Evolutionary conservation across 2,888 invertebrate genomes (phyloP), one percentile per base, ranked within the genome.

Genomic region (Cheilosia variabilis): DNA sequence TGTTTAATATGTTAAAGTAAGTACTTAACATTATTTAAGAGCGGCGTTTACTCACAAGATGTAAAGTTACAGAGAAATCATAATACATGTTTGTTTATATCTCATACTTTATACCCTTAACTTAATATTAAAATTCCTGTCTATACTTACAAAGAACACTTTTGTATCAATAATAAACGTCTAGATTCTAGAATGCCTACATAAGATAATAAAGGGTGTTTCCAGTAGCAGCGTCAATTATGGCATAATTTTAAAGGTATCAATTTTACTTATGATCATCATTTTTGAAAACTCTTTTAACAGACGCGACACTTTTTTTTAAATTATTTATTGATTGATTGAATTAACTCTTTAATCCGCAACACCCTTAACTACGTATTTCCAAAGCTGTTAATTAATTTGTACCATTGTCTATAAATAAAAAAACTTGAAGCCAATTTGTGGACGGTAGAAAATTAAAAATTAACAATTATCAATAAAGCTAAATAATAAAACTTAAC

Each of bases 371-470:
- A 4, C 0, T 4, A 4, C 4, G 47, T 43, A 52, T 43, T 47
- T 34, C 37, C 17, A 57, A 63, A 63, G 13, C 17, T 19, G 57
- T n/a, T 34, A 62, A 69, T 27, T 69, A 53, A 77, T 77, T 77
- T 77, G 77, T 77, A 77, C 77, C 55, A 63, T 77, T 77, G 43
- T 66, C 52, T 60, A 53, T 41, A 55, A 22, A 15, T 7, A 45
- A 7, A 24, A 37, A 50, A 57, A 66, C 13, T 52, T 58, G 52
- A 47, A 53, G 19, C 27, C 31, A 34, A 24, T 24, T 43, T 78
- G 52, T 69, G 62, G 63, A 77, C 76, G 76, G 76, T 68, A 45
- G 45, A 78, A 68, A 43, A 43, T 37, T 13, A 34, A 45, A 55
- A 52, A 37, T 4, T 1, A 47, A 43, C 34, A 7, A 50, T 22